phyloP scores from a whole-genome alignment of 2,113 vertebrate genomes.

The Neolamprologus modestus region DNA sequence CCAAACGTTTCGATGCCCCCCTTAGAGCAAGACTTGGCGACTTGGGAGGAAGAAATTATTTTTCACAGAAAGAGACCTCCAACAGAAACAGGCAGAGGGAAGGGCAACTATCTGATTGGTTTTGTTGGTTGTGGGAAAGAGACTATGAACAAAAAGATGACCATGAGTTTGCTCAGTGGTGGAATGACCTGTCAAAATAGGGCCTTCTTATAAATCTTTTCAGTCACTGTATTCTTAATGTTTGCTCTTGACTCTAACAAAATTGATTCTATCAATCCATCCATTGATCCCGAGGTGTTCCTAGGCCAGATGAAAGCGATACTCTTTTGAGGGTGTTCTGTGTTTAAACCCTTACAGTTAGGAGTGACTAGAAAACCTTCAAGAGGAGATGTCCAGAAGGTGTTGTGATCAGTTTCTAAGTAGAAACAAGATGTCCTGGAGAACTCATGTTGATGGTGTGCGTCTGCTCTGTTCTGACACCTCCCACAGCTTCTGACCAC shows the following conservation, averaged over 20 bases:
- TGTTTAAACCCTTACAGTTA: neutral
- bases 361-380: neutral
- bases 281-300: neutral
- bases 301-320: neutral
- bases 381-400: neutral
- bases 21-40: neutral
- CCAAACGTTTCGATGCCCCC: neutral
- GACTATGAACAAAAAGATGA: neutral
- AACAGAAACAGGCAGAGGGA: neutral
- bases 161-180: neutral
- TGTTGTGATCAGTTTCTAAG: neutral
- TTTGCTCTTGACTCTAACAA: neutral
- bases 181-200: neutral
- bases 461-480: neutral
- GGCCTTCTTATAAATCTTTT: neutral
- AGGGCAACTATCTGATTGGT: neutral
- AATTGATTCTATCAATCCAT: neutral
- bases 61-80: neutral
- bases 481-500: neutral
- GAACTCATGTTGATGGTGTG: neutral
- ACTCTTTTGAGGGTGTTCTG: neutral
- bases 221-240: neutral
- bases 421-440: neutral
- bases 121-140: neutral
- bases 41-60: neutral